These are phyloP conservation scores for Lytechinus pictus DNA, from an alignment of 35 echinoderm and acorn worm genomes.

Conservation along the genomic window DNA sequence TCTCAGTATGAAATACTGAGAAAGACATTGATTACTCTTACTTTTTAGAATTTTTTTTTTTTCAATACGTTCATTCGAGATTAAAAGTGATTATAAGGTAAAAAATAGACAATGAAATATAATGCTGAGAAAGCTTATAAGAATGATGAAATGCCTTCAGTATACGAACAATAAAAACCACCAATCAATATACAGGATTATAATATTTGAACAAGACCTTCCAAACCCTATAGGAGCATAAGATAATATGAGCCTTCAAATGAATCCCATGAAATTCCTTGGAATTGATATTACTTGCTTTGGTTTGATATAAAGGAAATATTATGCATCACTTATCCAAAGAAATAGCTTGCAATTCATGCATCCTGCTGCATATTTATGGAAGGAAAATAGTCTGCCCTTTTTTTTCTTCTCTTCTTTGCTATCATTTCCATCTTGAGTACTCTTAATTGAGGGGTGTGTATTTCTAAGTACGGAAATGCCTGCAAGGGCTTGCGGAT, in stretches of 20 bases:
- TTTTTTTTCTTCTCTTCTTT: not conserved
- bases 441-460: not conserved
- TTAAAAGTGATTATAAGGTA: not conserved
- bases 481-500: not conserved
- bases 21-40: not conserved
- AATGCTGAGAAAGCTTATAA: no score
- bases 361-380: not conserved
- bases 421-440: slow-evolving; percentile 6
- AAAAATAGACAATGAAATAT: no score
- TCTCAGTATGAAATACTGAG: not conserved
- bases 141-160: no score
- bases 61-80: not conserved
- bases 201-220: no score
- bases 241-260: no score
- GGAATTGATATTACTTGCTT: no score
- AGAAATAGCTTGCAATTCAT: not conserved
- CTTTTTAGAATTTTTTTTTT: not conserved
- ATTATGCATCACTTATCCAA: not conserved
- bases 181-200: no score
- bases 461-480: slow-evolving; percentile 13
- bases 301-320: not conserved
- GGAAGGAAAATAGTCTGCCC: not conserved
- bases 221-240: no score
- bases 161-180: no score
- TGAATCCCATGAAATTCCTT: no score